Percentiles rank a stretch among this genome's conserved stretches.
phyloP scores from a whole-genome alignment of 2,113 vertebrate species.

The Sturnus vulgaris region DNA sequence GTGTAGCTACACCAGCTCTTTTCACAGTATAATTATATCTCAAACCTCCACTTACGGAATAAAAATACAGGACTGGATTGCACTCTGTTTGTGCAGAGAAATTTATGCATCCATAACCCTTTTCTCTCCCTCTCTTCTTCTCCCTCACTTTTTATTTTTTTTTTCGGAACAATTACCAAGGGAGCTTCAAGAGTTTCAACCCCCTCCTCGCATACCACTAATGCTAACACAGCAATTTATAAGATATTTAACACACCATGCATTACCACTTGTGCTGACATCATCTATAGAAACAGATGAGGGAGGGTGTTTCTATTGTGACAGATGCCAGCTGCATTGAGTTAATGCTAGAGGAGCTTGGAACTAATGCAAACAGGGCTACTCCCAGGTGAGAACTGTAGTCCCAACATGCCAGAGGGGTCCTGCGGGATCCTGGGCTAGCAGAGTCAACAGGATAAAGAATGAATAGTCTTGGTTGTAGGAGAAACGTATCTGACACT shows the following conservation, averaged over 20 bases:
- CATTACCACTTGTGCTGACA: constrained; percentile 86
- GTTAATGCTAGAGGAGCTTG: constrained; percentile 79
- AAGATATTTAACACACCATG: constrained; percentile 89
- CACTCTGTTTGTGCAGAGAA: constrained; percentile 35
- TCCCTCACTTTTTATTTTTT: constrained; percentile 30
- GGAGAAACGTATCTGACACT: constrained; percentile 72
- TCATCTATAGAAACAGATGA: constrained; percentile 86
- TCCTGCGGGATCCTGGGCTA: constrained; percentile 64
- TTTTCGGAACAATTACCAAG: constrained; percentile 33
- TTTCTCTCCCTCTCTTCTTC: constrained; percentile 38
- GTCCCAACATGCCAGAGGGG: constrained; percentile 76
- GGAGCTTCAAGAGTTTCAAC: constrained; percentile 66
- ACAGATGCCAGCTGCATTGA: constrained; percentile 89
- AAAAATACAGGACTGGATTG: constrained; percentile 59
- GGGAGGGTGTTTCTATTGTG: constrained; percentile 82
- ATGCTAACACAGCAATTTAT: constrained; percentile 84
- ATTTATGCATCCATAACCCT: constrained; percentile 51
- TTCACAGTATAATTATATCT: constrained; percentile 64
- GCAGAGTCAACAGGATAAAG: constrained; percentile 57
- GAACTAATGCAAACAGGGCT: constrained; percentile 76
- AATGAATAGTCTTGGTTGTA: constrained; percentile 63
- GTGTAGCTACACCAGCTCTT: constrained; percentile 59
- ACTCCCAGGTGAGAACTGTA: constrained; percentile 64
- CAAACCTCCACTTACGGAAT: constrained; percentile 65
- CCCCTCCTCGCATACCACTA: constrained; percentile 90